A percentile compares a stretch with the other conserved stretches of the same genome.
Conservation (phyloP, 2,888 invertebrate species). For the Lymantria dispar region DNA sequence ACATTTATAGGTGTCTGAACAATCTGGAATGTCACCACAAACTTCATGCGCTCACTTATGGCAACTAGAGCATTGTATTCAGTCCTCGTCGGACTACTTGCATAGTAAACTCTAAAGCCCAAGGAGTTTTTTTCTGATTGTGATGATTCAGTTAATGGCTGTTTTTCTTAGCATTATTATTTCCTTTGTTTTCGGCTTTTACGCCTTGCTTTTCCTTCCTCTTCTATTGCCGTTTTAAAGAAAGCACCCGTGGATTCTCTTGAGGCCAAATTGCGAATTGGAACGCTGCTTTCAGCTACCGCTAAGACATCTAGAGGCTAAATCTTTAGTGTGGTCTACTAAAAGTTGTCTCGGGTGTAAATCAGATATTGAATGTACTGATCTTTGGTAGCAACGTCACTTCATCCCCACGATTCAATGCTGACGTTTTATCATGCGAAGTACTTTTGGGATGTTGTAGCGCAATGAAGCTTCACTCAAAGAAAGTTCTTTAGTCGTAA, state of each 20-base stretch:
- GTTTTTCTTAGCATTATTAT: neutral
- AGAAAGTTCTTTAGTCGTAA: too few species aligned
- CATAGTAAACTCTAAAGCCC: neutral
- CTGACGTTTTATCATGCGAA: too few species aligned
- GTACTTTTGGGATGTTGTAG: too few species aligned
- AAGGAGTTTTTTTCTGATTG: neutral
- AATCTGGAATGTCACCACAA: neutral
- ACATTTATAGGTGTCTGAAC: neutral
- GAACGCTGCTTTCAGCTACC: too few species aligned
- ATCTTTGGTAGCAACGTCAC: neutral
- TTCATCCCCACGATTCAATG: too few species aligned
- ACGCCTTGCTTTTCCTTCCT: neutral
- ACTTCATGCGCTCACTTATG: neutral
- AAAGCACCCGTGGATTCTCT: too few species aligned
- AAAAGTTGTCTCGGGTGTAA: neutral
- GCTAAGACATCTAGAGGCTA: too few species aligned
- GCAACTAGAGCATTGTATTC: too few species aligned
- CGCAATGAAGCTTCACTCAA: too few species aligned
- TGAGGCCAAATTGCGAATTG: too few species aligned
- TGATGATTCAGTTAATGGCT: neutral
- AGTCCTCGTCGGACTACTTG: neutral
- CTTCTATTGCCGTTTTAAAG: neutral
- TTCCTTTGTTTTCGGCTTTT: neutral
- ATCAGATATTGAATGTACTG: neutral
- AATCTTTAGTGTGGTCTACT: neutral